Evolutionary conservation across 1,140 invertebrate genomes (phyloP).

Genomic region (Trypoxylus dichotomus): DNA sequence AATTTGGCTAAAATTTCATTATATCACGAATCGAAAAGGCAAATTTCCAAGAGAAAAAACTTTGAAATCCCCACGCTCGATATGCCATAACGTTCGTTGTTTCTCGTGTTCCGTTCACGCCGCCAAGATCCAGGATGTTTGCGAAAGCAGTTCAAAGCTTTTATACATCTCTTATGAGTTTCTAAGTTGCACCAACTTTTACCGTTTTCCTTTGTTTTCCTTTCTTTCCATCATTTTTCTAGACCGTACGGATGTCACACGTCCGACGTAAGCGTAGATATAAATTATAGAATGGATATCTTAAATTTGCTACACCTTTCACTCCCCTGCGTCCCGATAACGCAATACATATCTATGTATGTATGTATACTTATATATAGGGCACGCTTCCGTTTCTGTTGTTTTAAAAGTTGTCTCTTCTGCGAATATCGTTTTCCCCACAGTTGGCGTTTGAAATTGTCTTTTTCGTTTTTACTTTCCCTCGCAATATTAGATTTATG

Average conservation of each 20-base stretch:
- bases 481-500: not conserved
- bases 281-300: conserved; percentile 14
- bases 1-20: too few species aligned
- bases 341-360: not conserved
- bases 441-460: not conserved
- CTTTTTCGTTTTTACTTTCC: not conserved
- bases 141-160: not conserved
- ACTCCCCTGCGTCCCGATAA: not conserved
- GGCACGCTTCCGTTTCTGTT: not conserved
- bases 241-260: not conserved
- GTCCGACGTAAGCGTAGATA: not conserved
- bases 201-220: not conserved
- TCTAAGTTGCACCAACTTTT: not conserved
- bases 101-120: not conserved
- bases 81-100: not conserved
- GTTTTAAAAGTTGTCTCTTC: not conserved
- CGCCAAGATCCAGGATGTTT: not conserved
- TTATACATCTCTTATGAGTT: not conserved
- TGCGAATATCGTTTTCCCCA: not conserved
- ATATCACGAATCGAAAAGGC: too few species aligned
- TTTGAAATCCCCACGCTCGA: too few species aligned
- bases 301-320: not conserved
- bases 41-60: too few species aligned
- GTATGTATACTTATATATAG: not conserved
- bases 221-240: not conserved